Evolutionary conservation across 1,140 invertebrate genomes (phyloP), one percentile per base, ranked within the genome.

Genomic region (Sitophilus oryzae): DNA sequence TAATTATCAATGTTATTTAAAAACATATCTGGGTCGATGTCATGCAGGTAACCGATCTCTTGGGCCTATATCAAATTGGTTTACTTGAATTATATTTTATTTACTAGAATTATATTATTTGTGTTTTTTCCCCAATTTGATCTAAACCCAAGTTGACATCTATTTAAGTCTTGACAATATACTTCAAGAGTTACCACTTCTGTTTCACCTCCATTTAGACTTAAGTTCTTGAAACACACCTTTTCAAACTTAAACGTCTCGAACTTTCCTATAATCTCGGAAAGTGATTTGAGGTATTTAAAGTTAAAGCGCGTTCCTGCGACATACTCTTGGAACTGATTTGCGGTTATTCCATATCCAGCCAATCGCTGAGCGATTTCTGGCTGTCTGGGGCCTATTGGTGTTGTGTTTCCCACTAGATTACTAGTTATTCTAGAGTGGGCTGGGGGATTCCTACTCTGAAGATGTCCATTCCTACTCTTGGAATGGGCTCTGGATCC

Each of bases 271-370:
- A 60, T 37, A 2, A 51, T 54, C 15, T 65, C 57, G 1, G 63
- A 65, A 3, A 65, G 3, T 0, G 46, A 21, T 35, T 23, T n/a
- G 0, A 64, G 6, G 38, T 65, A 65, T 41, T 34, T 42, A 14
- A 62, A 30, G 30, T 65, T 65, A 25, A 65, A 65, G n/a, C 62
- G 10, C 0, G 60, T 63, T 8, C 35, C 42, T 38, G 11, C 11
- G 11, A 59, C 44, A 21, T 51, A 64, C 42, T 63, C 62, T 14
- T 15, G 18, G 35, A 64, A 64, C 2, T n/a, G 1, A 0, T 18
- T 56, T 0, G 50, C 14, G 0, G 61, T 61, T 23, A 64, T 64
- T 23, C 61, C 61, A 8, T 58, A 42, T 1, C 58, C 55, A 2
- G 44, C 42, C 0, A 65, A 40, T 30, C 59, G 20, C 22, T 61